Base-by-base conservation (phyloP, 1,140 invertebrate genomes). In the Globodera ellingtonae region DNA sequence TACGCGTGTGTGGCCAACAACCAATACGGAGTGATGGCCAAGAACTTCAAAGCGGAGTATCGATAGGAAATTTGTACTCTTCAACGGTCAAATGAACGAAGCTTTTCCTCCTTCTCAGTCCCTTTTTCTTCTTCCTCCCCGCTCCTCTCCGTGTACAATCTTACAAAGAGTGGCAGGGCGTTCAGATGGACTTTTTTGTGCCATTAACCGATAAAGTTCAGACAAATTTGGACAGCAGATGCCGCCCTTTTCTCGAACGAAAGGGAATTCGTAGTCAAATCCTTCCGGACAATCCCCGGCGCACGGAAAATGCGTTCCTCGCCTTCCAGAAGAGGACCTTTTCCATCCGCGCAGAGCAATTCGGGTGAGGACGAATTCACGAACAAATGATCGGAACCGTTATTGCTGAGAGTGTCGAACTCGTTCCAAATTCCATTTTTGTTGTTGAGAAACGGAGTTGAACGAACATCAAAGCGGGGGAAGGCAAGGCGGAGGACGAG, bases 1-100 rank as follows among this genome's bases (percentile, higher is more conserved):
- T 88, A 88, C 72, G 86, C 87, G 3, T 88, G 87, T 76, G 88
- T 88, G n/a, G 88, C 87, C 4, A 88, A 89, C 65, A 88, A 88
- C 78, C 83, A 88, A 62, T 78, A 84, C 47, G 87, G 87, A 65
- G 83, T 86, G 8, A 88, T 88, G 87, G 87, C 87, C 21, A 88
- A 88, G 74, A 88, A 88, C 78, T 88, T 88, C 72, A 88, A 88
- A 83, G 87, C 87, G 9, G 87, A 88, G 80, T 88, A 88, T 73
- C 85, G 83, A 46, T 88, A 88, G 56, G 18, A 62, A 59, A 59
- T 24, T 24, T n/a, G n/a, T n/a, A n/a, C n/a, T n/a, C n/a, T n/a
- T n/a, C n/a, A n/a, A n/a, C n/a, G n/a, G n/a, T n/a, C n/a, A n/a
- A n/a, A n/a, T n/a, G n/a, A n/a, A n/a, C n/a, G n/a, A n/a, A n/a